Evolutionary conservation across 2,113 vertebrate species (phyloP).

Genomic region (Notothenia coriiceps): DNA sequence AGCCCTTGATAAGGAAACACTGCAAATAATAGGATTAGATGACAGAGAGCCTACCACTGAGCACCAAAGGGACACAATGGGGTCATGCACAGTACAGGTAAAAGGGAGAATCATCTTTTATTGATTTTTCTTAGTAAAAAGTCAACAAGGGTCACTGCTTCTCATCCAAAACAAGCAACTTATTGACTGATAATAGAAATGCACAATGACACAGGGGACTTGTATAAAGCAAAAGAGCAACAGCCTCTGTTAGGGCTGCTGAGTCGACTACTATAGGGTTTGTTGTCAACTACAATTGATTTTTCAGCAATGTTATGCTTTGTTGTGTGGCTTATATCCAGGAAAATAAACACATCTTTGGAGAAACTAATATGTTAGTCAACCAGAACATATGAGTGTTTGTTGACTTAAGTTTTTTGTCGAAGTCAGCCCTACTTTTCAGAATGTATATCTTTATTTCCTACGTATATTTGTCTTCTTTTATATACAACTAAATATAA

Average conservation of each 20-base stretch:
- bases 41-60: background rate
- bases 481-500: background rate
- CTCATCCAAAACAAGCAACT: background rate
- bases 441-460: background rate
- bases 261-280: too few species aligned
- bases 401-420: too few species aligned
- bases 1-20: background rate
- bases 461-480: background rate
- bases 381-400: too few species aligned
- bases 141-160: background rate
- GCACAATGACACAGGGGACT: background rate
- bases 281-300: too few species aligned
- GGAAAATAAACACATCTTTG: too few species aligned
- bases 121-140: background rate
- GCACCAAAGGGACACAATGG: background rate
- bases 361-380: too few species aligned
- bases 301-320: too few species aligned
- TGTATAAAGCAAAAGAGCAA: background rate
- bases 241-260: background rate
- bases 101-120: conserved; percentile 3
- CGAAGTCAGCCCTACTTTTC: too few species aligned
- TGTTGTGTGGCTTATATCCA: too few species aligned
- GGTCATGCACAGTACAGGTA: background rate
- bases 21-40: background rate
- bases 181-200: background rate